Base-by-base conservation (phyloP, 2,113 vertebrate species). In the Nannobrachium achirus region DNA sequence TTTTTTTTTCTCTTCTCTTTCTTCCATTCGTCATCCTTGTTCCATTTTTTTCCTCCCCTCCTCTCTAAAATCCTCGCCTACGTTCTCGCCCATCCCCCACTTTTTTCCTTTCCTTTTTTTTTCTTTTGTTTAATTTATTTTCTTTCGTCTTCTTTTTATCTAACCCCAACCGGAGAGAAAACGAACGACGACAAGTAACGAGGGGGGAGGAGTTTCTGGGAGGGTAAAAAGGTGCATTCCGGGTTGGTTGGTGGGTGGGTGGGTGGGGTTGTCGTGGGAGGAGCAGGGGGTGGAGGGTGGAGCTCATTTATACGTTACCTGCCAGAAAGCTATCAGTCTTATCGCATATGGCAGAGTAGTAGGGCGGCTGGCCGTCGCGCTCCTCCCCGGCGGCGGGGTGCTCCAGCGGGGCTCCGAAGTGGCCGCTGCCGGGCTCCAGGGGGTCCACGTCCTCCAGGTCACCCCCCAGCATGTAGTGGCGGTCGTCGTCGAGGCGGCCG, bases 301-400 rank as follows among this genome's bases (percentile, higher is more conserved):
- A n/a, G 25, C 25, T 33, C 6, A 66, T 89, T 94, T 92, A 94
- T 94, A 95, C 94, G 11, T 95, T 95, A 95, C 94, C 94, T 94
- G 92, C 90, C 81, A 93, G 86, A 88, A 92, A 87, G 89, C 83
- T 93, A 91, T 93, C 92, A 93, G 91, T 91, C 85, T 92, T 93
- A 93, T 94, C 92, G 79, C 91, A 92, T 76, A 92, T 83, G 80
- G 92, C 85, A 33, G 91, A 92, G 92, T 91, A 92, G 89, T 92
- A 93, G 3, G 91, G 87, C 1, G 88, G 79, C 85, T 90, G 91
- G 73, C 46, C 66, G 25, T 92, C 90, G 5, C 75, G 53, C 56
- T 68, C 8, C 0, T 78, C 83, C 56, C 49, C 89, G 8, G 78
- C 50, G 5, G 1, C 1, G 25, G 25, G 25, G 25, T 33, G 25